Conservation (phyloP, 2,113 vertebrate species). For the Neopipo cinnamomea region DNA sequence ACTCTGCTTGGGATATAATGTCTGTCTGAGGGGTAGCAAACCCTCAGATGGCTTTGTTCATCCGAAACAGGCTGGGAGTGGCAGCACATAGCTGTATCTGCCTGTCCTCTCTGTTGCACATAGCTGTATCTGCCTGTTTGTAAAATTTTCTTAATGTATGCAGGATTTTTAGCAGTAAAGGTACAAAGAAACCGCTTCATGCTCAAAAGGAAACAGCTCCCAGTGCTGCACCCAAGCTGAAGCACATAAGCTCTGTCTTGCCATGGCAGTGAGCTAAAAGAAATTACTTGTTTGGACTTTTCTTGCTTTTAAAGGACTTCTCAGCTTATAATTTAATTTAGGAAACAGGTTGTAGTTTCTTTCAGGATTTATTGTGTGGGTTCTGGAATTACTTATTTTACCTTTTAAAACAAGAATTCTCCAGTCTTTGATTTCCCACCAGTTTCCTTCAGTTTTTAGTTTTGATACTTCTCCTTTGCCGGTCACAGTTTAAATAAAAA, state of each 20-base stretch:
- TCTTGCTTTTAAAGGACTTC: neutral
- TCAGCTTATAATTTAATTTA: neutral
- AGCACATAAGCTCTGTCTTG: neutral
- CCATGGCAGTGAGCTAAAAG: neutral
- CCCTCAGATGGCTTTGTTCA: neutral
- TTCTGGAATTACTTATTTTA: neutral
- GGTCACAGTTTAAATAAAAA: neutral
- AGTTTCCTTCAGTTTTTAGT: neutral
- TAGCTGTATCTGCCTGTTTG: too few species aligned
- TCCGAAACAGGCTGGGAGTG: neutral
- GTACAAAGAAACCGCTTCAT: neutral
- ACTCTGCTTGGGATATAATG: neutral
- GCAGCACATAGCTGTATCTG: neutral
- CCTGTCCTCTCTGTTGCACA: neutral
- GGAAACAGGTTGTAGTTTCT: neutral
- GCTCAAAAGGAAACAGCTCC: neutral
- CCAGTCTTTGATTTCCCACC: neutral
- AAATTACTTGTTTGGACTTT: neutral
- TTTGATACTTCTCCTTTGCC: neutral
- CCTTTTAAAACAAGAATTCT: neutral
- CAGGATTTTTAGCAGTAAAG: neutral
- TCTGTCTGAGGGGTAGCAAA: neutral
- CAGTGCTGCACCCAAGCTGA: neutral
- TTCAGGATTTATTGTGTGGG: neutral
- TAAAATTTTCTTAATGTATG: neutral